phyloP scores from a whole-genome alignment of 2,888 invertebrate genomes.

The Drosophila peninsularis region DNA sequence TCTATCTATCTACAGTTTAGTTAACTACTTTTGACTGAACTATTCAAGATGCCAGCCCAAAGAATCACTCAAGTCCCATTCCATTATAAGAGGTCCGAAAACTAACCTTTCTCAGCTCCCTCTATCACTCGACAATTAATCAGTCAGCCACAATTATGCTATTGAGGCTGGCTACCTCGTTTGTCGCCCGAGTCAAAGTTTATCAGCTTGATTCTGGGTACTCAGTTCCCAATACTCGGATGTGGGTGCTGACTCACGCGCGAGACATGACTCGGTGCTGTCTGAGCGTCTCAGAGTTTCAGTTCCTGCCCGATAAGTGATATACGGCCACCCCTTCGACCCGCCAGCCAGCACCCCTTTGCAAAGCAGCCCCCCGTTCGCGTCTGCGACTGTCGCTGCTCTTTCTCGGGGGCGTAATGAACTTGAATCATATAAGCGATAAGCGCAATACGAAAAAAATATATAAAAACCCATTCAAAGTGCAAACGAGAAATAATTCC shows the following conservation, averaged over 20 bases:
- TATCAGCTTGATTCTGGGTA: slow-evolving; percentile 13
- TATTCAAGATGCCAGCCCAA: neutral
- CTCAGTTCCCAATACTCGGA: neutral
- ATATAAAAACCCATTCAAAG: slow-evolving; percentile 10
- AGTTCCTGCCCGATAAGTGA: slow-evolving; percentile 51
- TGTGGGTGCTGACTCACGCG: slow-evolving; percentile 30
- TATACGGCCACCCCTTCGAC: neutral
- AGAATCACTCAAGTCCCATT: neutral
- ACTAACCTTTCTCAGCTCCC: neutral
- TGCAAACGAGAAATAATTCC: slow-evolving; percentile 17
- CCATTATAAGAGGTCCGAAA: neutral
- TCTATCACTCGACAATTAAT: neutral
- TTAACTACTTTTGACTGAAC: neutral
- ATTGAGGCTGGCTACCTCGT: slow-evolving; percentile 1
- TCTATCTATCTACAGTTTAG: too few relatives aligned
- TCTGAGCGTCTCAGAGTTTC: slow-evolving; percentile 15
- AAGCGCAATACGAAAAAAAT: slow-evolving; percentile 23
- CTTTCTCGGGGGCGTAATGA: slow-evolving; percentile 34
- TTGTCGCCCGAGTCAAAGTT: slow-evolving; percentile 19
- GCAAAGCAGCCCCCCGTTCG: neutral
- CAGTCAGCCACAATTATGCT: slow-evolving; percentile 1
- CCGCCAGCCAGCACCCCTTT: too few relatives aligned
- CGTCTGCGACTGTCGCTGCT: neutral
- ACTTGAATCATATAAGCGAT: slow-evolving; percentile 43
- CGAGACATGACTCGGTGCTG: slow-evolving; percentile 4